These are phyloP conservation scores for Automeris io DNA, from an alignment of 2,888 invertebrate species.

Conservation along the genomic window DNA sequence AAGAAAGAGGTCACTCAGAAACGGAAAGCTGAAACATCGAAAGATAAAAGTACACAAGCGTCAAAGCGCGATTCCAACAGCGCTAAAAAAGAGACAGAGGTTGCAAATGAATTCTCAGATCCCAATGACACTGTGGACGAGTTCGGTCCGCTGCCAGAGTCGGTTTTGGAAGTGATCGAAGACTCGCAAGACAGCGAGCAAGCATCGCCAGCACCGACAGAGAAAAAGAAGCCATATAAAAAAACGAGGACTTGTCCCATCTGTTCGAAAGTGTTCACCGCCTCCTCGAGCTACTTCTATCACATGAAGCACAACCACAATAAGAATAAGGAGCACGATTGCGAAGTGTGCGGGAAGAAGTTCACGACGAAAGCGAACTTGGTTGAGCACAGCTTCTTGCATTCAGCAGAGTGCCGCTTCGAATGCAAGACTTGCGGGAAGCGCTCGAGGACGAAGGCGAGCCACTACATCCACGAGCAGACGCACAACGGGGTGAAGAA, in stretches of 20 bases:
- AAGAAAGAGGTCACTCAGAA: slow-evolving; percentile 7
- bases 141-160: slow-evolving; percentile 41
- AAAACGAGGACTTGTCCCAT: slow-evolving; percentile 57
- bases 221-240: slow-evolving; percentile 16
- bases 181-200: slow-evolving; percentile 36
- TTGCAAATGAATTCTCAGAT: slow-evolving; percentile 37
- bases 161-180: slow-evolving; percentile 49
- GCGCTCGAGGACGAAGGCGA: slow-evolving; percentile 61
- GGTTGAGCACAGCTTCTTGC: slow-evolving; percentile 59
- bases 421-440: slow-evolving; percentile 67
- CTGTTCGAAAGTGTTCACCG: slow-evolving; percentile 62
- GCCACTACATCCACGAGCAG: slow-evolving; percentile 67
- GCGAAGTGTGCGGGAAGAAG: slow-evolving; percentile 61
- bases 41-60: neutral
- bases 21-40: slow-evolving; percentile 3
- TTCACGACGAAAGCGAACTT: slow-evolving; percentile 64
- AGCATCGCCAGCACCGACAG: slow-evolving; percentile 2
- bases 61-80: neutral
- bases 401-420: slow-evolving; percentile 54
- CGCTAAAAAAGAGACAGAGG: neutral
- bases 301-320: slow-evolving; percentile 71
- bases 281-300: slow-evolving; percentile 69
- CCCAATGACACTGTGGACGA: slow-evolving; percentile 38
- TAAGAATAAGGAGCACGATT: slow-evolving; percentile 57
- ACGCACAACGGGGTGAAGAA: slow-evolving; percentile 36